phyloP scores from a whole-genome alignment of 2,797 vertebrate species.

The Neostethus bicornis region DNA sequence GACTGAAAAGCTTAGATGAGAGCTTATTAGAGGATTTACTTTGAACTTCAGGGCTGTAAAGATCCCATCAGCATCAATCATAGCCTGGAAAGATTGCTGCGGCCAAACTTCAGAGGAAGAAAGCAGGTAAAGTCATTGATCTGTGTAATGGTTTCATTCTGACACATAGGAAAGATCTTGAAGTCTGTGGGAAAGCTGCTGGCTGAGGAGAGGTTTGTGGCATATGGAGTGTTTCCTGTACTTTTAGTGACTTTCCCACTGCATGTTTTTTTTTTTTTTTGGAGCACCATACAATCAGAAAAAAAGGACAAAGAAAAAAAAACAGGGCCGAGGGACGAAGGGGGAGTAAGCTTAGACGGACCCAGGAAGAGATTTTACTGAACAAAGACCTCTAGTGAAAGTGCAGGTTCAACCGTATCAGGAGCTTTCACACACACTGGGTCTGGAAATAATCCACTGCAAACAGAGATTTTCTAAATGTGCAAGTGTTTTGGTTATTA shows the following conservation, averaged over 20 bases:
- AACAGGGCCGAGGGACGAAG: slow-evolving; percentile 5
- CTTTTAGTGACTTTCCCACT: slow-evolving; percentile 47
- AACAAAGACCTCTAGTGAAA: neutral
- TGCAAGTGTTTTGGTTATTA: neutral
- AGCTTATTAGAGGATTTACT: slow-evolving; percentile 32
- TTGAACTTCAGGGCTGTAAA: slow-evolving; percentile 39
- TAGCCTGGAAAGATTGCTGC: slow-evolving; percentile 25
- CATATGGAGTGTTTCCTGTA: slow-evolving; percentile 20
- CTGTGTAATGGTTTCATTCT: slow-evolving; percentile 51
- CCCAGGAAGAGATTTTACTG: slow-evolving; percentile 1
- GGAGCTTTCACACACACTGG: too few relatives aligned
- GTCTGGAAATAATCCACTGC: too few relatives aligned
- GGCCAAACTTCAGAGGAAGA: slow-evolving; percentile 31
- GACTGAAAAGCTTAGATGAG: slow-evolving; percentile 13
- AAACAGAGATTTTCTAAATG: too few relatives aligned
- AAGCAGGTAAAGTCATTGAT: slow-evolving; percentile 60
- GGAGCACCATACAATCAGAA: slow-evolving; percentile 50
- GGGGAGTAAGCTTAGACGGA: slow-evolving; percentile 1
- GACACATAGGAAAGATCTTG: slow-evolving; percentile 62
- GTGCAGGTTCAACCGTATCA: too few relatives aligned
- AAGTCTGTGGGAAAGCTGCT: slow-evolving; percentile 44
- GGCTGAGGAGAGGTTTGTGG: slow-evolving; percentile 29
- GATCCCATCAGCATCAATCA: slow-evolving; percentile 35
- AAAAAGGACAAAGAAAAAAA: slow-evolving; percentile 35
- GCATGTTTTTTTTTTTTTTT: slow-evolving; percentile 60